Conservation (phyloP, 2,888 invertebrate genomes). For the Clistopyga incitator region DNA sequence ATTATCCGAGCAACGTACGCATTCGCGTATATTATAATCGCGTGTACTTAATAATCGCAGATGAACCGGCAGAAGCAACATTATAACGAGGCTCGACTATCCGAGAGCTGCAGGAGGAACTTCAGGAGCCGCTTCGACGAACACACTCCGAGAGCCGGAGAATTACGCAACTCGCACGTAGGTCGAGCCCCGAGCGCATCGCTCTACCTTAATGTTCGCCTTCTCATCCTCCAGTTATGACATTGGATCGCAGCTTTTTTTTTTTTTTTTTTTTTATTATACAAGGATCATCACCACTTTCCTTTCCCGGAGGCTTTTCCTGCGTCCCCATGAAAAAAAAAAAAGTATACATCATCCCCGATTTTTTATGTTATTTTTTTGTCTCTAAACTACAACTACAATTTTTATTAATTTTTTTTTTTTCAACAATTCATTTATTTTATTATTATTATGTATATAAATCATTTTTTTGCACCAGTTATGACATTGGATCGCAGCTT, state of each 20-base stretch:
- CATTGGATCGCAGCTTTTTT: slow-evolving; percentile 55
- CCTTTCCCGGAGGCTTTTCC: slow-evolving; percentile 62
- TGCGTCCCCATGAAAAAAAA: too few relatives aligned
- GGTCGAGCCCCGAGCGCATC: slow-evolving; percentile 52
- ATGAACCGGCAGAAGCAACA: slow-evolving; percentile 34
- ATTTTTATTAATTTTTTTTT: too few relatives aligned
- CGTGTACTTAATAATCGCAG: slow-evolving; percentile 57
- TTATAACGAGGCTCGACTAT: slow-evolving; percentile 50
- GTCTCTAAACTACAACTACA: too few relatives aligned
- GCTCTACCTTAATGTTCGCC: slow-evolving; percentile 48
- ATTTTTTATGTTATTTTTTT: too few relatives aligned
- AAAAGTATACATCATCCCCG: too few relatives aligned
- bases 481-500: too few relatives aligned
- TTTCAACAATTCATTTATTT: too few relatives aligned
- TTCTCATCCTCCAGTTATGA: slow-evolving; percentile 60
- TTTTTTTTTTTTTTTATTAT: slow-evolving; percentile 21
- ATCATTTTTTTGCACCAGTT: too few relatives aligned
- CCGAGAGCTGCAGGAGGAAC: slow-evolving; percentile 26
- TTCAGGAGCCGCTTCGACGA: slow-evolving; percentile 21
- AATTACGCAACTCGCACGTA: slow-evolving; percentile 63
- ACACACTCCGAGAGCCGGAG: slow-evolving; percentile 18
- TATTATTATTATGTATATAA: too few relatives aligned
- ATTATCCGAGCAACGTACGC: slow-evolving; percentile 46
- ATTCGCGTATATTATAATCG: slow-evolving; percentile 42
- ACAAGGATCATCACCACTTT: slow-evolving; percentile 59